These are phyloP conservation scores for Forbesichthys papilliferus DNA, from an alignment of 2,113 vertebrate genomes.

Conservation along the genomic window DNA sequence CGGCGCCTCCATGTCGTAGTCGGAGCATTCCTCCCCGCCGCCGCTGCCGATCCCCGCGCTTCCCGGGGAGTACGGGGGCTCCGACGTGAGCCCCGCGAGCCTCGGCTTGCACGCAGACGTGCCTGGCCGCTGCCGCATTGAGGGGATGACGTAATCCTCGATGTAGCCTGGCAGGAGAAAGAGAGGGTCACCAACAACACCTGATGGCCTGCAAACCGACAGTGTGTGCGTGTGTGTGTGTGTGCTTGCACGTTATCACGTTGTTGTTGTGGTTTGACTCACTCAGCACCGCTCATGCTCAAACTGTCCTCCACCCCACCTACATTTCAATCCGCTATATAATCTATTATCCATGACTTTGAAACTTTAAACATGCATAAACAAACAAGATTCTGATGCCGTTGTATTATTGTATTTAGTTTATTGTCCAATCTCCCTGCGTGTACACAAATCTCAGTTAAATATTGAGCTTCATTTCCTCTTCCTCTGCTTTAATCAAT, in stretches of 20 bases:
- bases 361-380: no score
- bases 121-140: conserved; percentile 46
- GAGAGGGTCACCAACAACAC: background rate
- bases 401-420: background rate
- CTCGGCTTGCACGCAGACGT: conserved; percentile 31
- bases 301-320: no score
- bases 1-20: conserved; percentile 61
- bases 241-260: no score
- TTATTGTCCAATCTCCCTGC: background rate
- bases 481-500: conserved; percentile 29
- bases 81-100: conserved; percentile 32
- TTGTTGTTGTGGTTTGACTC: no score
- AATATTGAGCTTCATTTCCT: background rate
- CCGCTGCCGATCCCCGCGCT: conserved; percentile 30
- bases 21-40: conserved; percentile 62
- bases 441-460: background rate
- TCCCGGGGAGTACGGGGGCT: conserved; percentile 44
- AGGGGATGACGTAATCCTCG: conserved; percentile 64
- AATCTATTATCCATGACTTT: no score
- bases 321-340: no score
- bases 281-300: no score
- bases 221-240: no score
- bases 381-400: no score
- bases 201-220: background rate
- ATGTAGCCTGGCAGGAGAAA: conserved; percentile 58